Evolutionary conservation across 2,113 vertebrate genomes (phyloP).

Genomic region (Semicossyphus pulcher): DNA sequence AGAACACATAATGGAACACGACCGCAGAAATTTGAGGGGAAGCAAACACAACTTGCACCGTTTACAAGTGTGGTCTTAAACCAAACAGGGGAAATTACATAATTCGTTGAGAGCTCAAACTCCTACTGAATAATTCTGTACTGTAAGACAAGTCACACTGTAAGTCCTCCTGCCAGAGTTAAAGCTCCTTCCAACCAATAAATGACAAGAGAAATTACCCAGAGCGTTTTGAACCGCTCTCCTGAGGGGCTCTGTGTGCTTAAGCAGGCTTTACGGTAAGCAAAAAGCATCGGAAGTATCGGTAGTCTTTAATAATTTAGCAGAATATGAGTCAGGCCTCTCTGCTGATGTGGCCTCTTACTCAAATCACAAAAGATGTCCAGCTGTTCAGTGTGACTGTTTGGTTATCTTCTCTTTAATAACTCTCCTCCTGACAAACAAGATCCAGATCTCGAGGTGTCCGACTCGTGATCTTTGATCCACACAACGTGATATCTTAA

Average conservation of each 20-base stretch:
- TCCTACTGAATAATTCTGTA: neutral
- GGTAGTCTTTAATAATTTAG: constrained; percentile 41
- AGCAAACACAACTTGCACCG: constrained; percentile 23
- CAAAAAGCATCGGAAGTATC: neutral
- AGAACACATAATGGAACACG: constrained; percentile 32
- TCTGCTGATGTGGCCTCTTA: neutral
- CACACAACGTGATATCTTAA: neutral
- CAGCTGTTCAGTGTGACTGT: neutral
- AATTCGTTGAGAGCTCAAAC: neutral
- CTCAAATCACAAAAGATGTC: constrained; percentile 3
- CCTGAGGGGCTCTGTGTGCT: neutral
- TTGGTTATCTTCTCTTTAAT: neutral
- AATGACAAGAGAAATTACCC: neutral
- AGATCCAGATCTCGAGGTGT: neutral
- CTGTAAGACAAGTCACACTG: neutral
- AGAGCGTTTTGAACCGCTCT: neutral
- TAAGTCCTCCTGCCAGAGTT: neutral
- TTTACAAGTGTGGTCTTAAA: constrained; percentile 35
- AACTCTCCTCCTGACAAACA: neutral
- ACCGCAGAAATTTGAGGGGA: constrained; percentile 13
- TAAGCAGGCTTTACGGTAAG: constrained; percentile 1
- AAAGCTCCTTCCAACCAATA: constrained; percentile 9
- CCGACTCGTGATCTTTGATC: constrained; percentile 35
- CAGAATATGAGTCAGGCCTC: constrained; percentile 8
- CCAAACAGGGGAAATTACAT: constrained; percentile 5